Conservation (phyloP, 1,140 invertebrate genomes). For the Araneus ventricosus region DNA sequence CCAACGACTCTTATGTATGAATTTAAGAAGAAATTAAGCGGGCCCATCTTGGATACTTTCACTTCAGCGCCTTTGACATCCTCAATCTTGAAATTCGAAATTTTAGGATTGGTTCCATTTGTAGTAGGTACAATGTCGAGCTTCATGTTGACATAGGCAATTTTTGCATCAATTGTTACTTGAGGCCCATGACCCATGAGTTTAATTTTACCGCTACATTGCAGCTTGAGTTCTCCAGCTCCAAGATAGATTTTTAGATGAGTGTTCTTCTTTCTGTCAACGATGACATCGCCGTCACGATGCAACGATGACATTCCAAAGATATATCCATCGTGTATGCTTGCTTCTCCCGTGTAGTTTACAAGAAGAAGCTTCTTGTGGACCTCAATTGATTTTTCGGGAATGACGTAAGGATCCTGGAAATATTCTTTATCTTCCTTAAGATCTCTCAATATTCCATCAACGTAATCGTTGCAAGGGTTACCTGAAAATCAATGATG, state of each 20-base stretch:
- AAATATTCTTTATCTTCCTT: constrained; percentile 64
- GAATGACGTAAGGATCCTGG: constrained; percentile 57
- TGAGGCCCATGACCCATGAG: constrained; percentile 67
- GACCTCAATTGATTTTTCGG: constrained; percentile 47
- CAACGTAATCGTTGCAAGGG: constrained; percentile 70
- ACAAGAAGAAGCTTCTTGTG: constrained; percentile 61
- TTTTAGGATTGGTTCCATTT: constrained; percentile 52
- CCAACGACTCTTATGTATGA: constrained; percentile 1
- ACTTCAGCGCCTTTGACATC: constrained; percentile 69
- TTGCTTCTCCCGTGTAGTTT: constrained; percentile 69
- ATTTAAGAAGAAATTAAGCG: constrained; percentile 59
- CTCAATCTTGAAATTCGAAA: constrained; percentile 65
- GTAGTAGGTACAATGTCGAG: constrained; percentile 47
- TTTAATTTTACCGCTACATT: constrained; percentile 67
- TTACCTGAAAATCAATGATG: constrained; percentile 31
- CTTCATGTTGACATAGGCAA: constrained; percentile 49
- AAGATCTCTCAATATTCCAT: constrained; percentile 50
- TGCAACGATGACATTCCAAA: constrained; percentile 60
- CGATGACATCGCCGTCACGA: constrained; percentile 64
- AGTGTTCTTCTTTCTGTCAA: constrained; percentile 55
- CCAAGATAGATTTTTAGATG: constrained; percentile 60
- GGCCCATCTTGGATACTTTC: constrained; percentile 57
- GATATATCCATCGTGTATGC: constrained; percentile 58
- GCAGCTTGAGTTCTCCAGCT: constrained; percentile 66
- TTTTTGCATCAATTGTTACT: constrained; percentile 58